Percentiles rank a stretch among this genome's conserved stretches.
These are phyloP conservation scores for Oscheius sp. DNA, from an alignment of 2,888 invertebrate genomes.

Conservation along the genomic window DNA sequence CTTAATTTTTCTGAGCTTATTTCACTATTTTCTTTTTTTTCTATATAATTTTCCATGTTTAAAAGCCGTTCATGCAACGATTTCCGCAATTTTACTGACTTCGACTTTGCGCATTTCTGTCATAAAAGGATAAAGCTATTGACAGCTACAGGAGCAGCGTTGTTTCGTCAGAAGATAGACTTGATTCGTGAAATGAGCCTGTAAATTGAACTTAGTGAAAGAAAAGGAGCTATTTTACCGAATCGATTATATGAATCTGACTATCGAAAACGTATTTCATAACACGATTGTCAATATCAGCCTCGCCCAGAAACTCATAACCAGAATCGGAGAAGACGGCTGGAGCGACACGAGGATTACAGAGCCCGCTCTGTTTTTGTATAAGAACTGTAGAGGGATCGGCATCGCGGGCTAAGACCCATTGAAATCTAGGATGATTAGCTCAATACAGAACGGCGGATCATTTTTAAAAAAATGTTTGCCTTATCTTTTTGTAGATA, in stretches of 20 bases:
- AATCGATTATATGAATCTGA: conserved; percentile 30
- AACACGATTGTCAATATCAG: conserved; percentile 43
- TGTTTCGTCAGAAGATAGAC: conserved; percentile 44
- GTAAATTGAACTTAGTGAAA: conserved; percentile 27
- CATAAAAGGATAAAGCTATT: no score
- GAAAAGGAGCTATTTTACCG: conserved; percentile 16
- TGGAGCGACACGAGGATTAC: conserved; percentile 44
- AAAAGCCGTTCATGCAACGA: no score
- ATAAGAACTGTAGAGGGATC: conserved; percentile 45
- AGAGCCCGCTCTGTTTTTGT: conserved; percentile 31
- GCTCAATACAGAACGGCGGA: no score
- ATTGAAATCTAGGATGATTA: conserved; percentile 43
- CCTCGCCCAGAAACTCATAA: conserved; percentile 47
- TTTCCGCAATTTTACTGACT: no score
- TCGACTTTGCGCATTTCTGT: no score
- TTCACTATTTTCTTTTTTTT: no score
- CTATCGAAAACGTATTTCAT: conserved; percentile 44
- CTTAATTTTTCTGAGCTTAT: neutral
- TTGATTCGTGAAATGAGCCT: conserved; percentile 43
- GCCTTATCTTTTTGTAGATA: no score
- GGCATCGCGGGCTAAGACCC: conserved; percentile 39
- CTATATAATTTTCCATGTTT: no score
- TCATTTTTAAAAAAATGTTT: no score
- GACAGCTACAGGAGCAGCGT: conserved; percentile 42
- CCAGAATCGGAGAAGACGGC: conserved; percentile 43